Base-by-base conservation (phyloP, 2,888 invertebrate genomes). In the Margaritifera margaritifera region DNA sequence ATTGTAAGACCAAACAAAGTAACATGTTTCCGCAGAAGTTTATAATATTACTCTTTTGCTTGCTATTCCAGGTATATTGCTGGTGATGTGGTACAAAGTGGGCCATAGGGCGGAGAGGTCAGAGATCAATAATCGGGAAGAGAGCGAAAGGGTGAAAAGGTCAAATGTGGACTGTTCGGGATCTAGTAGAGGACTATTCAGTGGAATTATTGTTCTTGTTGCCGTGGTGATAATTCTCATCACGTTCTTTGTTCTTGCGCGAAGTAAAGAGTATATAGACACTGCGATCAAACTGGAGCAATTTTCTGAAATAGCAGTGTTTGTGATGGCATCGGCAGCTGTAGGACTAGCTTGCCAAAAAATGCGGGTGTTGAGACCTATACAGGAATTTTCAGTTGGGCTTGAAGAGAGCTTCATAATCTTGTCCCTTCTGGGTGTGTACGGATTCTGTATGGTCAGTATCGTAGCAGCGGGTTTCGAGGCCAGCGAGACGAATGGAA, bases 181-280 rank as follows among this genome's bases (percentile, higher is more conserved):
- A 72, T 97, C 98, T 0, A 97, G 97, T 90, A 96, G 96, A 90
- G 95, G 95, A 6, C 90, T 95, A 52, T 94, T 95, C 88, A 91
- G 92, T 18, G 94, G 95, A 2, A 90, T 94, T 20, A 90, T 93
- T 52, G 88, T 93, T 19, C 90, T 93, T 86, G 93, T 92, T 19
- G 91, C 92, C 24, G 90, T 92, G 1, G 90, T 93, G 73, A 92
- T 93, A 78, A 92, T 92, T 77, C 80, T 98, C 90, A 97, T 98
- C 86, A 93, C 98, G 79, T 98, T 97, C 94, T 98, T 98, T 92
- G 97, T 98, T 79, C 93, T 98, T 85, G 95, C 97, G 82, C 79
- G 79, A 42, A 80, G 79, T 8, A 94, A 95, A 90, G 95, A 94
- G 8, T 93, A 94, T 74, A 93, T 94, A 72, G 93, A 96, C 88